A percentile compares a stretch with the other conserved stretches of the same genome.
Evolutionary conservation across 2,113 vertebrate genomes (phyloP).

Genomic region (Amblyornis subalaris): DNA sequence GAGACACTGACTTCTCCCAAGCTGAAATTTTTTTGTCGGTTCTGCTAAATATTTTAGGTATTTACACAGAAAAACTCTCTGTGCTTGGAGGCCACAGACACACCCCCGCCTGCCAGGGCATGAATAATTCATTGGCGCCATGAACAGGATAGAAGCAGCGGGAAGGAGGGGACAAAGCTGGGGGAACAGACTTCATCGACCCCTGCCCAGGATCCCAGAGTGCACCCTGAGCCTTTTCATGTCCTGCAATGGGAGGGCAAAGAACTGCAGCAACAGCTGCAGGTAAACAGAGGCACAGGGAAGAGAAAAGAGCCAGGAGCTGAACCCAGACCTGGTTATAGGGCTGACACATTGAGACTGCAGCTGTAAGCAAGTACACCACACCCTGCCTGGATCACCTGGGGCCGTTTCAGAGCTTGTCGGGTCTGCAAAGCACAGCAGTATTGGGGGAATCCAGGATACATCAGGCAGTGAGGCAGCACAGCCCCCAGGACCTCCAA

Average conservation of each 20-base stretch:
- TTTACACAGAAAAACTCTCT: slow-evolving; percentile 64
- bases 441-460: background rate
- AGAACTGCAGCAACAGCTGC: background rate
- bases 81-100: background rate
- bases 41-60: slow-evolving; percentile 66
- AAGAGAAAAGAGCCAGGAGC: background rate
- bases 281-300: background rate
- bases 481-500: background rate
- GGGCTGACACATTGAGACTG: fast-evolving
- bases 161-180: background rate
- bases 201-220: background rate
- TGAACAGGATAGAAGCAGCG: fast-evolving
- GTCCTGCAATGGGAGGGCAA: background rate
- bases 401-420: background rate
- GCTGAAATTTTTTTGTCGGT: background rate
- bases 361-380: background rate
- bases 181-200: background rate
- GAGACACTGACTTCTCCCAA: background rate
- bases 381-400: background rate
- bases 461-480: background rate
- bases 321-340: background rate
- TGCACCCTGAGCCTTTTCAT: background rate
- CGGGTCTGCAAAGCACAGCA: background rate
- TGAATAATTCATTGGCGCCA: slow-evolving; percentile 15
- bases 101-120: background rate